These are phyloP conservation scores for Seira sanloemensis DNA, from an alignment of 2,888 invertebrate species.

Conservation along the genomic window DNA sequence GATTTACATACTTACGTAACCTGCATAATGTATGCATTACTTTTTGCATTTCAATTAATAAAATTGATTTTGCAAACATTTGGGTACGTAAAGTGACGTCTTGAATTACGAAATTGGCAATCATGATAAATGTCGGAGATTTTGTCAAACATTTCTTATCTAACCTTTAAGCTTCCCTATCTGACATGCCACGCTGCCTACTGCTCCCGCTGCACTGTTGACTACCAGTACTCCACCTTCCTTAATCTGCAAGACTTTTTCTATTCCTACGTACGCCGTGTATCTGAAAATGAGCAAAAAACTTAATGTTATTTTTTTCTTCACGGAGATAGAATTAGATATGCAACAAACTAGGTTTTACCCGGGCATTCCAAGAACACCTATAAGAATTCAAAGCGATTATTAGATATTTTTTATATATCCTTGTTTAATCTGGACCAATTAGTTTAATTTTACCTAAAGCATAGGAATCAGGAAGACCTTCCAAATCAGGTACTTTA, in stretches of 20 bases:
- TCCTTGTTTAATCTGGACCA: too few relatives aligned
- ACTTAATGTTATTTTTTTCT: neutral
- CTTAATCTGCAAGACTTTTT: conserved; percentile 84
- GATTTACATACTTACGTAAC: too few relatives aligned
- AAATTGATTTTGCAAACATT: too few relatives aligned
- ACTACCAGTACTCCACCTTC: conserved; percentile 84
- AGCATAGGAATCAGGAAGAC: conserved; percentile 80
- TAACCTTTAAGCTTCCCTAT: conserved; percentile 84
- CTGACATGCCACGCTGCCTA: conserved; percentile 78
- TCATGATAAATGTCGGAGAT: too few relatives aligned
- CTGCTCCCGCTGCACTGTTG: conserved; percentile 83
- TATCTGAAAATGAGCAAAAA: conserved; percentile 33
- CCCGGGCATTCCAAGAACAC: conserved; percentile 71
- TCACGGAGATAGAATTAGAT: neutral
- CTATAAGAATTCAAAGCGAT: too few relatives aligned
- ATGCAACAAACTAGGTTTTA: conserved; percentile 20
- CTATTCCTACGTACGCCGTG: conserved; percentile 85
- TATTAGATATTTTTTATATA: too few relatives aligned
- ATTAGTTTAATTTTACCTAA: too few relatives aligned
- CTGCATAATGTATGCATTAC: too few relatives aligned
- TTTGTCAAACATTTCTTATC: neutral
- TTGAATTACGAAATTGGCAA: too few relatives aligned
- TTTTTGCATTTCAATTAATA: too few relatives aligned
- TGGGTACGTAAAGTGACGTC: too few relatives aligned
- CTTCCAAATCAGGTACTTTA: conserved; percentile 79